Evolutionary conservation across 64 coral and sea anemone species (phyloP).

Genomic region (Montipora sp.): DNA sequence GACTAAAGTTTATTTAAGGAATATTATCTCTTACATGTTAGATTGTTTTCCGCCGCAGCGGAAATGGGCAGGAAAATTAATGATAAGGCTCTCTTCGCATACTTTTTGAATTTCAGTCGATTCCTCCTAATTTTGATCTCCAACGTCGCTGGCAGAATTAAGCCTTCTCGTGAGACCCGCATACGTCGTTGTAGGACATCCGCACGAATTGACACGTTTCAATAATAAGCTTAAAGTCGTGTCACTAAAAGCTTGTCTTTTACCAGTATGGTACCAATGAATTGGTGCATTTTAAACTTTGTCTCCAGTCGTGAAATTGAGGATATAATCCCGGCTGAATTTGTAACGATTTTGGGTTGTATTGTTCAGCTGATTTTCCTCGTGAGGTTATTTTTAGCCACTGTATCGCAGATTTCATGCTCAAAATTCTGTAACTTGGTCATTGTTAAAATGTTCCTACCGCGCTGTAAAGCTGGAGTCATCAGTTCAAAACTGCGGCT

Average conservation of each 20-base stretch:
- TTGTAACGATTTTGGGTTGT: not conserved
- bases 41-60: not conserved
- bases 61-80: slow-evolving; percentile 9
- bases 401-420: not conserved
- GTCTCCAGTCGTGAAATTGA: not conserved
- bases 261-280: not conserved
- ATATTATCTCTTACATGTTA: not conserved
- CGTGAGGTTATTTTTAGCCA: not conserved
- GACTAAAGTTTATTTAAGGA: slow-evolving; percentile 31
- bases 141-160: not conserved
- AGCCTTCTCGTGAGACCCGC: not conserved
- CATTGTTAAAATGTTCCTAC: not conserved
- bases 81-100: not conserved
- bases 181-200: not conserved
- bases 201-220: not conserved
- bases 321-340: not conserved
- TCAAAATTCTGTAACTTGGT: not conserved
- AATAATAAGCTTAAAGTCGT: not conserved
- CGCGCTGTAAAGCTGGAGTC: not conserved
- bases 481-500: not conserved
- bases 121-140: not conserved
- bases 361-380: not conserved
- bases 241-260: not conserved
- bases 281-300: not conserved
- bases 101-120: slow-evolving; percentile 9